Conservation (phyloP, 2,797 vertebrate species). For the Sebastes itinus region DNA sequence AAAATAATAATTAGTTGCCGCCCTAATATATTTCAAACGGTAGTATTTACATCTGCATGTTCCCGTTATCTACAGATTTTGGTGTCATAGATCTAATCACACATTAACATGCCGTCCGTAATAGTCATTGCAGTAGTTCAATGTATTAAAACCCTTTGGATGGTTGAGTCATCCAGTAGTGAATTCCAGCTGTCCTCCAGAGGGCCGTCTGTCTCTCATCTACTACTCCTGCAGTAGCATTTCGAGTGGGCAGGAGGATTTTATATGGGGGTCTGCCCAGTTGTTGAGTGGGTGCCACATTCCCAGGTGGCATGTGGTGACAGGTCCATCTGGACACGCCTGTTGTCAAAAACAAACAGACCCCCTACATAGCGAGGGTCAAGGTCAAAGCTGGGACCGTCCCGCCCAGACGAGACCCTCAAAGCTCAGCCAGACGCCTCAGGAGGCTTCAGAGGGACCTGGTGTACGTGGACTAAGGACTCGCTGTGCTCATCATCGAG, state of each 20-base stretch:
- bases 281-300: constrained; percentile 85
- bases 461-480: constrained; percentile 22
- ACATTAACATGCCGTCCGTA: neutral
- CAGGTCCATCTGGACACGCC: constrained; percentile 72
- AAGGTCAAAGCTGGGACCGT: constrained; percentile 67
- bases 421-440: constrained; percentile 38
- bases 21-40: neutral
- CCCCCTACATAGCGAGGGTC: constrained; percentile 56
- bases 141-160: neutral
- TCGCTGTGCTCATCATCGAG: constrained; percentile 14
- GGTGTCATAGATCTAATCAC: neutral
- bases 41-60: neutral
- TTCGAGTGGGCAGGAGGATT: constrained; percentile 28
- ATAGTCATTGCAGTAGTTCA: neutral
- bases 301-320: constrained; percentile 84
- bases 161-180: constrained; percentile 34
- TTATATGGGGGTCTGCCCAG: constrained; percentile 61
- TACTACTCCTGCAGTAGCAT: constrained; percentile 3
- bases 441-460: constrained; percentile 38
- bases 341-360: constrained; percentile 75
- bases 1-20: neutral
- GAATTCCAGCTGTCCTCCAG: constrained; percentile 35
- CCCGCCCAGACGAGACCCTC: constrained; percentile 42
- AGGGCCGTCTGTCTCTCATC: constrained; percentile 31
- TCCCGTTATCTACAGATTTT: neutral